phyloP scores from a whole-genome alignment of 2,888 invertebrate species.

The Hipparchia sbordonii region DNA sequence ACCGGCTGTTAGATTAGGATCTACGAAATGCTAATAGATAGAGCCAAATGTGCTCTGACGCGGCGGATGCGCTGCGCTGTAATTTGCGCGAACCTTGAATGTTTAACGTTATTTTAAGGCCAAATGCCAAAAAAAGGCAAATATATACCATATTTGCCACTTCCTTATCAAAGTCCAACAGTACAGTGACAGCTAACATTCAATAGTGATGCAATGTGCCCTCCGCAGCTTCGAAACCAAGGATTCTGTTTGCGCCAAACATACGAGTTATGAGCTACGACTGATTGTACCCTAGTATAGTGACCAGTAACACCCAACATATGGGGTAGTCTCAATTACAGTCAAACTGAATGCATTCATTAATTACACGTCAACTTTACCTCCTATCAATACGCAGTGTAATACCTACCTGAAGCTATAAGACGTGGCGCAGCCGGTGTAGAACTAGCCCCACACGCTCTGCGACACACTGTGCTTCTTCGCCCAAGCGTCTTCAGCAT shows the following conservation, averaged over 20 bases:
- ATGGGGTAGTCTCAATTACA: neutral
- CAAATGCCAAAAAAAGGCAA: neutral
- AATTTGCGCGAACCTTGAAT: too few relatives aligned
- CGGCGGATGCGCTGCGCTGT: too few relatives aligned
- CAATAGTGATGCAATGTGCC: slow-evolving; percentile 47
- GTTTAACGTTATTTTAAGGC: neutral
- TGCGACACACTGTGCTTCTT: too few relatives aligned
- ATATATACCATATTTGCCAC: neutral
- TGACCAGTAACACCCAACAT: neutral
- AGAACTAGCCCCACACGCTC: too few relatives aligned
- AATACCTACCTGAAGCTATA: too few relatives aligned
- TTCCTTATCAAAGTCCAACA: slow-evolving; percentile 33
- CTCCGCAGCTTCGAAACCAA: slow-evolving; percentile 29
- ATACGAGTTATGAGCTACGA: neutral
- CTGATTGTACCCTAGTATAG: slow-evolving; percentile 13
- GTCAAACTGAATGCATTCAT: neutral
- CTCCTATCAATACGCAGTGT: too few relatives aligned
- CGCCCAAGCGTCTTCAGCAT: too few relatives aligned
- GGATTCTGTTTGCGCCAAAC: slow-evolving; percentile 40
- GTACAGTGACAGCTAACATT: slow-evolving; percentile 20
- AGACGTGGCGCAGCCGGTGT: too few relatives aligned
- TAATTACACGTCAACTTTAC: too few relatives aligned
- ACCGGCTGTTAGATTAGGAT: too few relatives aligned
- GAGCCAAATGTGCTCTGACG: too few relatives aligned
- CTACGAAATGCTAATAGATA: too few relatives aligned